Evolutionary conservation across 2,113 vertebrate species (phyloP), one percentile per base, ranked within the genome.

Genomic region (Peucedramus taeniatus): DNA sequence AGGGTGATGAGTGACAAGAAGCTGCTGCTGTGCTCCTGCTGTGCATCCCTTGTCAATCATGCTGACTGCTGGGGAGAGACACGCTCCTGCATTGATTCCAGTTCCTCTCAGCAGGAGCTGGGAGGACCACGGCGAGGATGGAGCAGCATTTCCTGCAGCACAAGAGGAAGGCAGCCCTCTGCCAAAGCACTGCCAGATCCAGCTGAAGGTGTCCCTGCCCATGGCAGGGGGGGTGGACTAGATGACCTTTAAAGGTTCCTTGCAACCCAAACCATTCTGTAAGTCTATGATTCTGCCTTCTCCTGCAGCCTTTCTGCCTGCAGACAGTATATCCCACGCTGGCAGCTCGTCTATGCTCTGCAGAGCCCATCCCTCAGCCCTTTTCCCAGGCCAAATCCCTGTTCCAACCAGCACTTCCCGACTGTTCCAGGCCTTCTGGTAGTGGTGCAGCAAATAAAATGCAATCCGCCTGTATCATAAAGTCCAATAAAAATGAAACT

Each of bases 401-500:
- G 7, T 16, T 60, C 87, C 72, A 93, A 50, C 35, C 79, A 74
- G 90, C 68, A 26, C 70, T 93, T 84, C 37, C 89, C 54, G 6
- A 23, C 2, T 3, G 28, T 75, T 83, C 78, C 65, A 72, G 83
- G 81, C 93, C 90, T 94, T 83, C 91, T 95, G 65, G 88, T 95
- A 95, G 95, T 26, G 4, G 90, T 77, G 81, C 85, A 91, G 96
- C 96, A 97, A 97, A 97, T 97, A 96, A 97, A 97, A 90, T 94
- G 92, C 96, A 95, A 96, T 97, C 95, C 93, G 77, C 93, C 91
- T 27, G 95, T 93, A 97, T 97, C 97, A 95, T 97, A 97, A 97
- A 97, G 96, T 94, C 95, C 95, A 96, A 97, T 97, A 97, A 97
- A 96, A 97, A 96, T 96, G 95, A 97, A 97, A 97, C 96, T 95